Evolutionary conservation across 2,888 invertebrate species (phyloP).

Genomic region (Tetragnatha montana): DNA sequence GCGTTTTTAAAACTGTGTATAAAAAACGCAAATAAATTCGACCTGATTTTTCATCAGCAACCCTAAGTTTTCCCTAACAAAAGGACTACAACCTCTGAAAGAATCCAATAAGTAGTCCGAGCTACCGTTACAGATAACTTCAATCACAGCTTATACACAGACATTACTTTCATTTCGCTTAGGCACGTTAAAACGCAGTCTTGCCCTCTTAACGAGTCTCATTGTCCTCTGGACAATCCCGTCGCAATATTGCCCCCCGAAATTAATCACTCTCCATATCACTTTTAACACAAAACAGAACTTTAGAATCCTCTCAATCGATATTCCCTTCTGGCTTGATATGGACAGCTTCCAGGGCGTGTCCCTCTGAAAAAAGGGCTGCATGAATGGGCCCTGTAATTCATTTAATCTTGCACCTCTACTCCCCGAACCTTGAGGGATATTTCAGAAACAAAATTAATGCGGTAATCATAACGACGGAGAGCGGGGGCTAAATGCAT

Average conservation of each 20-base stretch:
- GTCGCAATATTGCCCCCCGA: neutral
- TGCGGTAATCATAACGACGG: slow-evolving; percentile 23
- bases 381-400: slow-evolving; percentile 33
- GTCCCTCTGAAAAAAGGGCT: slow-evolving; percentile 16
- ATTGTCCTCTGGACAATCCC: neutral
- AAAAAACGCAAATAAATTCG: too few species aligned
- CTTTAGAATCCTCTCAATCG: slow-evolving; percentile 17
- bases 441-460: slow-evolving; percentile 29
- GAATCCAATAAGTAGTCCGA: too few species aligned
- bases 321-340: slow-evolving; percentile 18
- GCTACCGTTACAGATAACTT: too few species aligned
- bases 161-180: too few species aligned
- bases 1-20: too few species aligned
- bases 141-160: too few species aligned
- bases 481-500: slow-evolving; percentile 22
- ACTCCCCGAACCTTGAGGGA: slow-evolving; percentile 5
- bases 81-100: too few species aligned
- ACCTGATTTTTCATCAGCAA: too few species aligned
- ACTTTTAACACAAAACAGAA: neutral
- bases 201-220: neutral
- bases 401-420: slow-evolving; percentile 53
- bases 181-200: neutral
- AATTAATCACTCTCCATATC: neutral
- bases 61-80: too few species aligned
- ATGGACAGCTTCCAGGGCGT: slow-evolving; percentile 41